These are phyloP conservation scores for Therioaphis trifolii DNA, from an alignment of 2,888 invertebrate species.

Conservation along the genomic window DNA sequence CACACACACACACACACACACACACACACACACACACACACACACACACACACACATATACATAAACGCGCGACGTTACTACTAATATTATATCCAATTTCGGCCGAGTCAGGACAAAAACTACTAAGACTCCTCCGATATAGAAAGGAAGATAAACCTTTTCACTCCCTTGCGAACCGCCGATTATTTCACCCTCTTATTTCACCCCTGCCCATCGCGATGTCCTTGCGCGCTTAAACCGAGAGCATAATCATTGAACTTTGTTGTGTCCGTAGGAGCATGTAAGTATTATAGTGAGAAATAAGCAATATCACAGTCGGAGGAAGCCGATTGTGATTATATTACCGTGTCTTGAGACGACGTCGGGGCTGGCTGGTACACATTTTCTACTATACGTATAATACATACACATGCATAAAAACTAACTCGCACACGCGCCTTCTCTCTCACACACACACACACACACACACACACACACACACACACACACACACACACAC, in stretches of 20 bases:
- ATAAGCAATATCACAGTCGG: slow-evolving; percentile 35
- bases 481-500: no score
- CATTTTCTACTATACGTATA: slow-evolving; percentile 31
- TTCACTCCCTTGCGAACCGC: neutral
- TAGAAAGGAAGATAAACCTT: neutral
- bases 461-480: neutral
- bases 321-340: slow-evolving; percentile 28
- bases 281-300: slow-evolving; percentile 8
- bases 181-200: neutral
- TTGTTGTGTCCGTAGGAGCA: slow-evolving; percentile 14
- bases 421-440: neutral
- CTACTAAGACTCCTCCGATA: neutral
- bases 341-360: slow-evolving; percentile 29
- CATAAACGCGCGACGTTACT: neutral
- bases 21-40: no score
- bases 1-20: no score
- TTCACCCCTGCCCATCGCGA: neutral
- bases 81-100: slow-evolving; percentile 16
- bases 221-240: neutral
- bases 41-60: no score
- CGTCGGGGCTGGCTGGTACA: neutral
- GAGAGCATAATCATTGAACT: slow-evolving; percentile 1
- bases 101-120: neutral
- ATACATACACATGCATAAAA: no score
- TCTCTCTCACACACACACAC: neutral